Conservation (phyloP, 2,797 vertebrate species). For the Gambelia wislizenii region DNA sequence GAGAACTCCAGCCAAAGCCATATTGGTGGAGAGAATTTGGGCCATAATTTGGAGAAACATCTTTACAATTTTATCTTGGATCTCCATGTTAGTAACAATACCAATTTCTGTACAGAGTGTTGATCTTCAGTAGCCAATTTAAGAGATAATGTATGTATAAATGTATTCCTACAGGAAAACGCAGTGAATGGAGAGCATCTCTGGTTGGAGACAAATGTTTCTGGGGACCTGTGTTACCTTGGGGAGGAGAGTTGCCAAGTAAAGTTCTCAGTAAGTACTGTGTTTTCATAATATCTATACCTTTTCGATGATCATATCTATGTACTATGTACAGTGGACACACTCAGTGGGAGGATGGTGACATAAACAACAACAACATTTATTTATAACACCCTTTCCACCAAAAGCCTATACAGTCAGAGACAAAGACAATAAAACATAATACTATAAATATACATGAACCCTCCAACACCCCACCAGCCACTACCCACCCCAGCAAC, state of each 20-base stretch:
- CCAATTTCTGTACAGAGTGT: neutral
- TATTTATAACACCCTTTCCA: too few relatives aligned
- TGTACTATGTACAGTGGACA: neutral
- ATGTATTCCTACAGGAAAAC: conserved; percentile 86
- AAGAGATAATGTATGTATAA: conserved; percentile 7
- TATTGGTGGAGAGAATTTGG: neutral
- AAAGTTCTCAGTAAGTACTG: conserved; percentile 92
- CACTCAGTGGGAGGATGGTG: neutral
- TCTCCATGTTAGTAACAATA: neutral
- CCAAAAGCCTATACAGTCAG: too few relatives aligned
- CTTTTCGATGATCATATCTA: neutral
- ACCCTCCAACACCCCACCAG: too few relatives aligned
- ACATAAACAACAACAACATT: too few relatives aligned
- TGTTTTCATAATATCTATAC: conserved; percentile 27
- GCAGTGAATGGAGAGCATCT: conserved; percentile 95
- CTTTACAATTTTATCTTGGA: neutral
- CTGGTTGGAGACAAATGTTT: conserved; percentile 98
- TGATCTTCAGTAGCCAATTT: neutral
- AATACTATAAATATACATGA: too few relatives aligned
- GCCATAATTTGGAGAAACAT: neutral
- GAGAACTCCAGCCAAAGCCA: neutral
- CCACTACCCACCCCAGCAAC: too few relatives aligned
- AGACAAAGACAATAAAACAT: too few relatives aligned
- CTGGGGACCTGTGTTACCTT: conserved; percentile 96
- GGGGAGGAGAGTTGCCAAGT: conserved; percentile 95